These are phyloP conservation scores for Malaclemys terrapin DNA, from an alignment of 2,113 vertebrate genomes.

Conservation along the genomic window DNA sequence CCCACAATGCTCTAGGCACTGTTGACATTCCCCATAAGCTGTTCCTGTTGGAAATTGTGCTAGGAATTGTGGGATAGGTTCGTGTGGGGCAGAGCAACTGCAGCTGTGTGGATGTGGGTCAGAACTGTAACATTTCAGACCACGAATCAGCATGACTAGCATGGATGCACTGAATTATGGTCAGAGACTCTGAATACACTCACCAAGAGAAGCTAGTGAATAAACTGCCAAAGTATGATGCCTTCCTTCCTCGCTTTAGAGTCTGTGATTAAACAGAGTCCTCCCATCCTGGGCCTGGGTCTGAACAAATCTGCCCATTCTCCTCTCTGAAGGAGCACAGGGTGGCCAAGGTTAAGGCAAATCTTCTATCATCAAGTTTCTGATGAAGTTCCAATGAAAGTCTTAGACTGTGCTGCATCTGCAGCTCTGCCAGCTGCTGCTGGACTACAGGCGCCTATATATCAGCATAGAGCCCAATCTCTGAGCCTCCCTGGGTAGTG, in stretches of 20 bases:
- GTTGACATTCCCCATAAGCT: neutral
- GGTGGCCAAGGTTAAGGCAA: neutral
- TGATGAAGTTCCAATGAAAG: neutral
- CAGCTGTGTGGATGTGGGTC: neutral
- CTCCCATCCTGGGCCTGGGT: neutral
- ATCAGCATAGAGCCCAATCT: neutral
- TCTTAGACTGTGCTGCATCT: neutral
- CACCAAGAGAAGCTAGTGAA: neutral
- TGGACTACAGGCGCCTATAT: fast-evolving
- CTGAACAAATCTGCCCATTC: neutral
- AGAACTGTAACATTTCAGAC: neutral
- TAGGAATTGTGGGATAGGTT: neutral
- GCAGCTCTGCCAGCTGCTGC: neutral
- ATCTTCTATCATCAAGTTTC: neutral
- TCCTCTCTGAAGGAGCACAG: neutral
- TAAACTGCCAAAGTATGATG: neutral
- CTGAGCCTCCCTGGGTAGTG: neutral
- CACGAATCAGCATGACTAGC: neutral
- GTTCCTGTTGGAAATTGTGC: neutral
- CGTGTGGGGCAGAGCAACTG: neutral
- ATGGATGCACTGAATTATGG: neutral
- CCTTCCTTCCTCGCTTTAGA: neutral
- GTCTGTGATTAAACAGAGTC: neutral
- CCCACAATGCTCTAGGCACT: neutral
- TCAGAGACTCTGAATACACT: neutral